Evolutionary conservation across 2,113 vertebrate genomes (phyloP).

Genomic region (Oryzias celebensis): DNA sequence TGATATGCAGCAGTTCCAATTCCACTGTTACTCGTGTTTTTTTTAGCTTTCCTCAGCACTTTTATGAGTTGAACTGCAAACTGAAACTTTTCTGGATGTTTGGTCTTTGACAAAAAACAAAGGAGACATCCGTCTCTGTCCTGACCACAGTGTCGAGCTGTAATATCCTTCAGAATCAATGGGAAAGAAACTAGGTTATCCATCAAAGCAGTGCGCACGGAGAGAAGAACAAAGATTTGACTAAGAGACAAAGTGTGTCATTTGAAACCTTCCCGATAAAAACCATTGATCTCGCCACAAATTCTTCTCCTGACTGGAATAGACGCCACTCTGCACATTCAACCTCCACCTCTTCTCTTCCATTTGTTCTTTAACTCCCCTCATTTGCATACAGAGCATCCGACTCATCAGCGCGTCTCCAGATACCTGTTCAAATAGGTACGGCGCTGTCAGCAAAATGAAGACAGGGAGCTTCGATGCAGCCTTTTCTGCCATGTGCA

Average conservation of each 20-base stretch:
- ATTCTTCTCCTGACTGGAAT: constrained; percentile 58
- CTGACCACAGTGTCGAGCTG: constrained; percentile 37
- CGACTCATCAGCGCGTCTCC: constrained; percentile 62
- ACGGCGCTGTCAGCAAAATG: constrained; percentile 45
- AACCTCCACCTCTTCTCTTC: constrained; percentile 43
- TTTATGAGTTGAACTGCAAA: constrained; percentile 43
- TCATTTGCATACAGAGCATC: constrained; percentile 72
- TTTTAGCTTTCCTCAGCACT: constrained; percentile 5
- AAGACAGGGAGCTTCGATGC: constrained; percentile 28
- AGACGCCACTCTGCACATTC: constrained; percentile 64
- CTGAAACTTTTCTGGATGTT: constrained; percentile 31
- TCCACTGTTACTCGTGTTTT: constrained; percentile 15
- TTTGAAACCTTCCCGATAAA: constrained; percentile 65
- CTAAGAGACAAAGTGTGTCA: constrained; percentile 47
- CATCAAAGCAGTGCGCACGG: constrained; percentile 54
- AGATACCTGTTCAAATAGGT: constrained; percentile 70
- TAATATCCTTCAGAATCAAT: constrained; percentile 54
- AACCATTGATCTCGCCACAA: constrained; percentile 64
- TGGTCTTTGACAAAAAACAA: constrained; percentile 40
- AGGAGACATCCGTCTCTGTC: constrained; percentile 20
- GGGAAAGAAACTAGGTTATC: constrained; percentile 67
- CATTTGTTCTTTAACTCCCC: constrained; percentile 67
- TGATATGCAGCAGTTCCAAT: no score
- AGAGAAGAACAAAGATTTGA: constrained; percentile 54
- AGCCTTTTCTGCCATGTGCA: constrained; percentile 21